Evolutionary conservation across 2,113 vertebrate genomes (phyloP).

Genomic region (Sylvilagus bachmani): DNA sequence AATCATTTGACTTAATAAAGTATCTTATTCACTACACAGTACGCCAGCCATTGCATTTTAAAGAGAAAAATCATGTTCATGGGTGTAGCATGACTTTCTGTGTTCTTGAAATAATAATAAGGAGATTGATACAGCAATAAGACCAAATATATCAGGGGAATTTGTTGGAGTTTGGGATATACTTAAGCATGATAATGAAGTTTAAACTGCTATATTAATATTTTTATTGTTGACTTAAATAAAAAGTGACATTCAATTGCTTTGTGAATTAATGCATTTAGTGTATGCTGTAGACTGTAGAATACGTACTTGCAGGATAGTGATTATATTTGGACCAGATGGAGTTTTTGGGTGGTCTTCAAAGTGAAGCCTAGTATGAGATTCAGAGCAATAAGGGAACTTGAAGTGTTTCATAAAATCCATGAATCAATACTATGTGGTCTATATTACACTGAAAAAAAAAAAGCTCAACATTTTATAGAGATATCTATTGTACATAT

Average conservation of each 20-base stretch:
- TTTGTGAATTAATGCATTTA: constrained; percentile 56
- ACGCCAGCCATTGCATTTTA: neutral
- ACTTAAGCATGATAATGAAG: neutral
- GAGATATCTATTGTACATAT: neutral
- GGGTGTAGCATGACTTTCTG: neutral
- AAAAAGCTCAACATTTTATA: neutral
- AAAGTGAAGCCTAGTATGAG: neutral
- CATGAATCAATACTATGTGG: constrained; percentile 3
- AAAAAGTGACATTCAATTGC: constrained; percentile 25
- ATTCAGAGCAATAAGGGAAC: neutral
- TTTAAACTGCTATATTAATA: neutral
- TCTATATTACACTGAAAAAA: neutral
- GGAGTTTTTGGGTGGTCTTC: constrained; percentile 42
- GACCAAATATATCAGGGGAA: neutral
- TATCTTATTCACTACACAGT: neutral
- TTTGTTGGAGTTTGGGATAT: neutral
- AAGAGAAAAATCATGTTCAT: neutral
- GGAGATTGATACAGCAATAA: neutral
- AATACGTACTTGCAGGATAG: neutral
- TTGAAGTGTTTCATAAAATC: neutral
- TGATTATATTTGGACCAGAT: constrained; percentile 44
- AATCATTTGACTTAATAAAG: neutral
- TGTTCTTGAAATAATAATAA: constrained; percentile 7
- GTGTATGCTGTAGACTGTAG: neutral
- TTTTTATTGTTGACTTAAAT: constrained; percentile 46